Evolutionary conservation across 2,113 vertebrate genomes (phyloP).

Genomic region (Oreamnos americanus): DNA sequence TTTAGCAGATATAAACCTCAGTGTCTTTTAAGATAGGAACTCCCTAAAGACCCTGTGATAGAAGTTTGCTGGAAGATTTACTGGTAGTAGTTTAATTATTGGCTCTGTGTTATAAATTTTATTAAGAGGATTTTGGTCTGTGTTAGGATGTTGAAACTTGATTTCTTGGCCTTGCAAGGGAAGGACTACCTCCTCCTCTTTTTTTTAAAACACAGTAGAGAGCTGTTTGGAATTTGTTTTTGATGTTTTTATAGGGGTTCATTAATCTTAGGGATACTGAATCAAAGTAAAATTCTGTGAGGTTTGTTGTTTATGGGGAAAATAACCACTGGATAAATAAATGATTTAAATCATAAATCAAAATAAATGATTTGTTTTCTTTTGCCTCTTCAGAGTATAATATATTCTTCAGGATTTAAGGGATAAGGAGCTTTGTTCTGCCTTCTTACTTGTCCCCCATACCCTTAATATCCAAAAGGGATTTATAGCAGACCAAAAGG

Average conservation of each 20-base stretch:
- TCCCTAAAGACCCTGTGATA: neutral
- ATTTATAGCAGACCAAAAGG: neutral
- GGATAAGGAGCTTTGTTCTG: neutral
- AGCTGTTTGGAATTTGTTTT: conserved; percentile 8
- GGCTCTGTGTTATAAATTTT: neutral
- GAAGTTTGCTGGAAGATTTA: conserved; percentile 16
- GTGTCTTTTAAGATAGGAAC: neutral
- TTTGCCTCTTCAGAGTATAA: neutral
- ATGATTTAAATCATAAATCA: neutral
- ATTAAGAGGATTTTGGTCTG: neutral
- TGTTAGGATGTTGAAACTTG: conserved; percentile 35
- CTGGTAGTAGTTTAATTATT: neutral
- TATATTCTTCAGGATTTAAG: neutral
- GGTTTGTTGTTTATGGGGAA: neutral
- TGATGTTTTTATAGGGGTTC: conserved; percentile 15
- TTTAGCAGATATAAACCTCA: neutral
- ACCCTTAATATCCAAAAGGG: neutral
- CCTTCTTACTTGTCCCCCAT: neutral
- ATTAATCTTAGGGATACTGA: neutral
- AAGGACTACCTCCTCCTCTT: neutral
- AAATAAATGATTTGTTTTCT: neutral
- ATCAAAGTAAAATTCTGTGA: neutral
- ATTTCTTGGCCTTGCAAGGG: neutral
- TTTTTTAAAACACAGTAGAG: neutral
- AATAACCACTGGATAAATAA: neutral